Base-by-base conservation (phyloP, 2,797 vertebrate genomes). In the Aldrovandia affinis region DNA sequence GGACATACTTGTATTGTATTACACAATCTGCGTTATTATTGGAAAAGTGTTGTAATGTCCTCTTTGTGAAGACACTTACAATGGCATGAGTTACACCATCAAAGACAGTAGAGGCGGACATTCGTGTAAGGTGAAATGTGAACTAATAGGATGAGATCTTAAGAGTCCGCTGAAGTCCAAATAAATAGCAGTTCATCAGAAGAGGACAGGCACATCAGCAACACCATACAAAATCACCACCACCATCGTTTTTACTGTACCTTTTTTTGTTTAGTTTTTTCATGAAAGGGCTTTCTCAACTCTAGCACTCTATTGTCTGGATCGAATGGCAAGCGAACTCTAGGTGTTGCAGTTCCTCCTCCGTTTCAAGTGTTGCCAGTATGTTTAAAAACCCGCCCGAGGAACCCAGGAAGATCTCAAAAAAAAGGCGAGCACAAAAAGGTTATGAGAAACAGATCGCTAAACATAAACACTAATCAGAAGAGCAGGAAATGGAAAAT, bases 391-490 rank as follows among this genome's bases (percentile, higher is more conserved):
- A 77, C 57, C 89, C 84, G 90, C 91, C 84, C 88, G 81, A 88
- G 28, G 83, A 50, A 83, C 83, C 82, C 61, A 86, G 83, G 73
- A 85, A 84, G 44, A 85, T 85, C 88, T 80, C 86, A 15, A 83
- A 84, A 81, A 57, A 87, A 90, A 90, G 88, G 61, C 78, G 30
- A 92, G 86, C 87, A 82, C 88, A 88, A 91, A 42, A 89, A 86
- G 87, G 83, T 92, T 93, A 93, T 92, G 89, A 89, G 92, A 94
- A 95, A 94, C 94, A 96, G 93, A 95, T 92, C 93, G 82, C 87
- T 89, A 92, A 94, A 93, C 91, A 92, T 95, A 95, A 95, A 95
- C 94, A 95, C 92, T 90, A 94, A 95, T 95, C 93, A 94, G 90
- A 90, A 92, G 90, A 93, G 88, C 91, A 91, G 92, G 93, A 91